phyloP scores from a whole-genome alignment of 2,797 vertebrate genomes.

The Spizella passerina region DNA sequence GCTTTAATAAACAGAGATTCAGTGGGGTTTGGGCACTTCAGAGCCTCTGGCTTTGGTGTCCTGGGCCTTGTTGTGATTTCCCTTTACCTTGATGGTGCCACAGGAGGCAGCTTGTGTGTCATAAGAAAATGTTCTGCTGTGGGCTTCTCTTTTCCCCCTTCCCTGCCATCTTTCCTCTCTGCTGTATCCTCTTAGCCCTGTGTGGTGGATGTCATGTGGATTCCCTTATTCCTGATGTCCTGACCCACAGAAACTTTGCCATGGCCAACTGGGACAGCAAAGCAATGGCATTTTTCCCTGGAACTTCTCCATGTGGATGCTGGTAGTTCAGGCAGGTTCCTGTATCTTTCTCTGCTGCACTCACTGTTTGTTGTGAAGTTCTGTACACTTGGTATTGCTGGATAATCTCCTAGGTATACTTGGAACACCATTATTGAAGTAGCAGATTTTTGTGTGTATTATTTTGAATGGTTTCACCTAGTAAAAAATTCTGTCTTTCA shows the following conservation, averaged over 20 bases:
- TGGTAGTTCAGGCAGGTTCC: not conserved
- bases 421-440: not conserved
- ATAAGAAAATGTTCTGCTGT: not conserved
- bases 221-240: not conserved
- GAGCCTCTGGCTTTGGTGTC: not conserved
- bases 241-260: not conserved
- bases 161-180: not conserved
- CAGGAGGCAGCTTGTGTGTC: not conserved
- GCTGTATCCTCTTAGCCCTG: not conserved
- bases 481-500: not conserved
- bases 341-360: not conserved
- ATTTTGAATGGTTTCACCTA: not conserved
- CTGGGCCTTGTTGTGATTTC: not conserved
- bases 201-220: not conserved
- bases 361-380: not conserved
- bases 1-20: not conserved
- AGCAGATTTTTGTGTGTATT: not conserved
- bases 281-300: not conserved
- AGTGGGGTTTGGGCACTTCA: not conserved
- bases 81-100: not conserved
- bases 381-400: fast-evolving
- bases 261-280: not conserved
- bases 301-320: not conserved
- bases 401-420: not conserved
- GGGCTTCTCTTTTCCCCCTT: not conserved